Base-by-base conservation (phyloP, 1,140 invertebrate genomes). In the Cotesia vestalis region DNA sequence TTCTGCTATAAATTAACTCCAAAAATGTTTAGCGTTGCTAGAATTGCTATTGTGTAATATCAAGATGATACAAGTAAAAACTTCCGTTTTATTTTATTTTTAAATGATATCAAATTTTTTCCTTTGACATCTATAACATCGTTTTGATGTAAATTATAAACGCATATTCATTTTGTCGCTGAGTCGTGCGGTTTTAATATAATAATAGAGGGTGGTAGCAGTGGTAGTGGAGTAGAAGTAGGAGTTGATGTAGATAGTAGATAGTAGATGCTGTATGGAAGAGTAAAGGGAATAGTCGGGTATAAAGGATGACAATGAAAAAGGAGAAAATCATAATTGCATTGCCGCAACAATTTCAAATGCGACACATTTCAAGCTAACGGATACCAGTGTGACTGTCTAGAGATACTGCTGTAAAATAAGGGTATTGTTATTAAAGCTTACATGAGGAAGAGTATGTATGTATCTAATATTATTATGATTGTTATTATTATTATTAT, bases 361-460 rank as follows among this genome's bases (percentile, higher is more conserved):
- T 46, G 40, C 40, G 40, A 46, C 40, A 46, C 40, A 46, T 46
- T 46, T 46, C 40, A 46, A 46, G 8, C 40, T 9, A 46, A 46
- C 40, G 40, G 71, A 60, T 40, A 60, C 64, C 60, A 55, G 52
- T 57, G 63, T 34, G 63, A 60, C 55, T 61, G 64, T 46, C 55
- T 57, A 59, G 63, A 67, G 35, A 14, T 12, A 34, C 34, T 62
- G 38, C 52, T 59, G 57, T 51, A 55, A 71, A 74, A 74, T 74
- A 74, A 74, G 69, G 64, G 61, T 68, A 69, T 63, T 69, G 69
- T 74, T 74, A 74, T 74, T 71, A 74, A 74, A 71, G 69, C 73
- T 57, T 74, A 36, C 34, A 27, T 27, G 27, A 27, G 51, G n/a
- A 55, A 6, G 52, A 46, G 57, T 64, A 62, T 46, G 11, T 46